Base-by-base conservation (phyloP, 2,113 vertebrate genomes). In the Mormyrus lacerda region DNA sequence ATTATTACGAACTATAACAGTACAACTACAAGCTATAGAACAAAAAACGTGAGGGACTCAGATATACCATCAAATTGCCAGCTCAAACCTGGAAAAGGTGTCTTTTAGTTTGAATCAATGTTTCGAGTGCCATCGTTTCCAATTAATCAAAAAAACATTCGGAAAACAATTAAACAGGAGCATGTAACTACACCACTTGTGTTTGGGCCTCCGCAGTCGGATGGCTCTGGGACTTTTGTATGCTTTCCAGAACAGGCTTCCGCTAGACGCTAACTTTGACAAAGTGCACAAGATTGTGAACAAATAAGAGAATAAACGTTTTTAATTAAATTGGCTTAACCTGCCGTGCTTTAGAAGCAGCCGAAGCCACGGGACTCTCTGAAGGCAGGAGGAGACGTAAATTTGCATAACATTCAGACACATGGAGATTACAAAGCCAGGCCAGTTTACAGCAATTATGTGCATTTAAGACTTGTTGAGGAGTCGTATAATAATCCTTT, bases 361-460 rank as follows among this genome's bases (percentile, higher is more conserved):
- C 47, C 6, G 44, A 19, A 10, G 85, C 42, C 61, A 48, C n/a
- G 55, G 50, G 44, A 39, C 17, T 69, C 48, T 42, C 24, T 87
- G 11, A 87, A 53, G 61, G 7, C 17, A 73, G 58, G 85, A 35
- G 51, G 65, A 53, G 61, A 86, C 69, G 8, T 31, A 11, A 5
- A 55, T 90, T 79, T 87, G 65, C 65, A 82, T 79, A 82, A 48
- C 61, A 19, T 76, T 87, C 44, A 90, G 61, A 76, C 65, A 27
- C 44, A 50, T 42, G 9, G 65, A 55, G 31, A 90, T 87, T 65
- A 51, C 85, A 87, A 50, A 83, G 73, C 88, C 19, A 61, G 65
- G 50, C 50, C 58, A 27, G 44, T 90, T 90, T 76, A 90, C 61
- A 61, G 73, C 8, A 89, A 89, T 89, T 65, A 90, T 87, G 73